These are phyloP conservation scores for Callocephalon fimbriatum DNA, from an alignment of 2,113 vertebrate species.

Conservation along the genomic window DNA sequence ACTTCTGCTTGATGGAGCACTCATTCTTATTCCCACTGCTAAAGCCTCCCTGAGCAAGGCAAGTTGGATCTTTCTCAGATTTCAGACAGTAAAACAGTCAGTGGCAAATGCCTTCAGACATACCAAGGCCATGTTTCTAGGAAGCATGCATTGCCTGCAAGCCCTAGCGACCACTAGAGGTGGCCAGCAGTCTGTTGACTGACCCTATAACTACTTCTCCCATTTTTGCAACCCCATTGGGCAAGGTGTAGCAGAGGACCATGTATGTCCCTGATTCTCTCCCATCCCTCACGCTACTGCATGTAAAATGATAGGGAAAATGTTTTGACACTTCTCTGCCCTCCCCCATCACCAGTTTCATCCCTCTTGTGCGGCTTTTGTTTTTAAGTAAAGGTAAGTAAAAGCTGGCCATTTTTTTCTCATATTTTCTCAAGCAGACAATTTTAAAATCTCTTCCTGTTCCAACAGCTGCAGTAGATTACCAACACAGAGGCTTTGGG, in stretches of 20 bases:
- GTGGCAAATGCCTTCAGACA: not conserved
- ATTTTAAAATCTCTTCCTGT: not conserved
- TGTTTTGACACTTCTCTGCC: not conserved
- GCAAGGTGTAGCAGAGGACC: not conserved
- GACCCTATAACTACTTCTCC: not conserved
- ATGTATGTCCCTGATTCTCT: not conserved
- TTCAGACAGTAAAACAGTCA: not conserved
- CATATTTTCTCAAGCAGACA: not conserved
- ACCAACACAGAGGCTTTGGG: not conserved
- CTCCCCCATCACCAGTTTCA: not conserved
- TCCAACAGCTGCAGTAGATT: not conserved
- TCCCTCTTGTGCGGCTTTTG: not conserved
- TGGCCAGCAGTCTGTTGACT: constrained; percentile 18
- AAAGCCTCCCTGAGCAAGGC: not conserved
- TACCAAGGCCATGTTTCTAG: not conserved
- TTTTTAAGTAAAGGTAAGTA: not conserved
- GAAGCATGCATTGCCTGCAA: not conserved
- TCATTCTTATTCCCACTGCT: not conserved
- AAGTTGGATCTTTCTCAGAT: not conserved
- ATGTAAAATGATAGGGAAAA: not conserved
- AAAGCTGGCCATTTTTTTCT: not conserved
- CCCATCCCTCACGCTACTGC: not conserved
- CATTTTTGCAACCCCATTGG: not conserved
- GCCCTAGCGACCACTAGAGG: constrained; percentile 6
- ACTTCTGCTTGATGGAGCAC: not conserved